Conservation (phyloP, 1,140 invertebrate species). For the Pantala flavescens region DNA sequence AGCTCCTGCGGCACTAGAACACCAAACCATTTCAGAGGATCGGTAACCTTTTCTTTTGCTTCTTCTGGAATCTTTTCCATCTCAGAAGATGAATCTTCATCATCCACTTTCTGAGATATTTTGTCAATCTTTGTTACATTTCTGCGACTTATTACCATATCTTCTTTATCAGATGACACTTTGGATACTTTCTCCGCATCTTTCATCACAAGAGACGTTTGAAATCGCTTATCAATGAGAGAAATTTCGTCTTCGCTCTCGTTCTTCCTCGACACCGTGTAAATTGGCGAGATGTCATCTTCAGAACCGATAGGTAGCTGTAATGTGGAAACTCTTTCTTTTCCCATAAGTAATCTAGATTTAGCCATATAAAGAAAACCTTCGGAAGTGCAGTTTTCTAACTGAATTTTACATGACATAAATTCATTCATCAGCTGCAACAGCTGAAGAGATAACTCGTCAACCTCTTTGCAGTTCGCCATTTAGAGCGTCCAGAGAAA, state of each 20-base stretch:
- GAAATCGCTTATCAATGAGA: slow-evolving; percentile 22
- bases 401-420: slow-evolving; percentile 46
- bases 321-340: slow-evolving; percentile 49
- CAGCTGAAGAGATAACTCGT: slow-evolving; percentile 47
- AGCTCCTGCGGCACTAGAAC: slow-evolving; percentile 59
- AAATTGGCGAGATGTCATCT: slow-evolving; percentile 43
- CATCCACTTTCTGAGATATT: slow-evolving; percentile 2
- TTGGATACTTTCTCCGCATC: slow-evolving; percentile 19
- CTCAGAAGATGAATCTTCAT: slow-evolving; percentile 25
- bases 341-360: slow-evolving; percentile 58
- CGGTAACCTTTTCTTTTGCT: slow-evolving; percentile 22
- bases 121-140: background rate
- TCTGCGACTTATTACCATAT: background rate
- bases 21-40: slow-evolving; percentile 66
- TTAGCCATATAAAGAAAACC: slow-evolving; percentile 55
- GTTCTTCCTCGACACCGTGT: slow-evolving; percentile 32
- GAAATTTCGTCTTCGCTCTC: slow-evolving; percentile 33
- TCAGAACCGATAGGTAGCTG: slow-evolving; percentile 52
- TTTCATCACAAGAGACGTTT: slow-evolving; percentile 11
- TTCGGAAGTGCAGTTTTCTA: slow-evolving; percentile 50
- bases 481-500: background rate
- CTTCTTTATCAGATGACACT: background rate
- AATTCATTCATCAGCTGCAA: slow-evolving; percentile 58
- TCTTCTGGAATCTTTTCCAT: background rate
- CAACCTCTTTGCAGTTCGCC: slow-evolving; percentile 33